These are phyloP conservation scores for Digitonthophagus gazella DNA, from an alignment of 2,888 invertebrate genomes.

Conservation along the genomic window DNA sequence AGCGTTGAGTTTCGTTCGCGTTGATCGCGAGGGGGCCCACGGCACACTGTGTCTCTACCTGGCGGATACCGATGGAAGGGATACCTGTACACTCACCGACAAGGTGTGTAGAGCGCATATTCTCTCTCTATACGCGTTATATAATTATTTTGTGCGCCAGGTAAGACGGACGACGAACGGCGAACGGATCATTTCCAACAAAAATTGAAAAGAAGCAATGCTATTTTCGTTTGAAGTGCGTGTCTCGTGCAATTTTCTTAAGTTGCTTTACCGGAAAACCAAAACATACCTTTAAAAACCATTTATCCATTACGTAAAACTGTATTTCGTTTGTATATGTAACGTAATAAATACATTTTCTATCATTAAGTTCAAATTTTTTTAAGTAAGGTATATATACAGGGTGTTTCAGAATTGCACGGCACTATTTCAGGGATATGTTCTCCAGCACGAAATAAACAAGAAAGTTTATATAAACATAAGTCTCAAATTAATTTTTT, in stretches of 20 bases:
- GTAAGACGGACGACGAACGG: not conserved
- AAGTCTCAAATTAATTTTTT: too few species aligned
- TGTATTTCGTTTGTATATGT: not conserved
- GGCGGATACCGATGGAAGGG: not conserved
- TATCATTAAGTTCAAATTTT: not conserved
- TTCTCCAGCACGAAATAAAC: too few species aligned
- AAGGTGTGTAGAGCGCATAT: not conserved
- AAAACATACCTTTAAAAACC: not conserved
- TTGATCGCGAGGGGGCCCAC: not conserved
- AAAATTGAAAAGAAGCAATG: not conserved
- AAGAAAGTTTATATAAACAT: too few species aligned
- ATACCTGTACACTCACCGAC: not conserved
- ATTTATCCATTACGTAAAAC: not conserved
- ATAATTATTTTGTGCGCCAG: not conserved
- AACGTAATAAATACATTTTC: not conserved
- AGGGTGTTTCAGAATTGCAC: too few species aligned
- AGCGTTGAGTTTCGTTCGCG: not conserved
- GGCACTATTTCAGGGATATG: too few species aligned
- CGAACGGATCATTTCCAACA: not conserved
- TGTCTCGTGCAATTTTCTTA: not conserved
- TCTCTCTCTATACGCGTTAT: not conserved
- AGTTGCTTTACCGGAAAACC: not conserved
- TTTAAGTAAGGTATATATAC: too few species aligned
- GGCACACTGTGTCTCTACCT: not conserved
- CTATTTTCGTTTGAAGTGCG: not conserved